phyloP scores from a whole-genome alignment of 2,888 invertebrate genomes.

The Drosophila pegasa region DNA sequence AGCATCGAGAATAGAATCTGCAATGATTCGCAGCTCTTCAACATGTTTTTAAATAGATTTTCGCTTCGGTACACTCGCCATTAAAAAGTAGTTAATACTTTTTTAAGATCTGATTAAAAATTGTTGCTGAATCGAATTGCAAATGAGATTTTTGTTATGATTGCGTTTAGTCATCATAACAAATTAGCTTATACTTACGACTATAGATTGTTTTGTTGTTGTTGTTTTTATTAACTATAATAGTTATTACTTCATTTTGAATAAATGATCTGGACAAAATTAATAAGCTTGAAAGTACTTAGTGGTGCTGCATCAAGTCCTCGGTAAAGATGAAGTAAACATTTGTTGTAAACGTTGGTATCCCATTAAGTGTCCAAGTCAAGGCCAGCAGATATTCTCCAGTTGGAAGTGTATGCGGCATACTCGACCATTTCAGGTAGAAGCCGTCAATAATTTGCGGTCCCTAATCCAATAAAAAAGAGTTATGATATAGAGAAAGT shows the following conservation, averaged over 20 bases:
- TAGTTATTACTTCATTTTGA: too few species aligned
- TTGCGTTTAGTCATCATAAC: neutral
- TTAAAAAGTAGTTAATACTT: neutral
- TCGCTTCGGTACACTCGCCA: neutral
- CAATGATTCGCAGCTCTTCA: neutral
- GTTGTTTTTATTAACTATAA: too few species aligned
- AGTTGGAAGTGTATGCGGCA: slow-evolving; percentile 18
- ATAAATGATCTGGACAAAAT: too few species aligned
- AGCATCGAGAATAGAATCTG: neutral
- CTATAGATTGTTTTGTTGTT: too few species aligned
- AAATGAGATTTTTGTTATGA: neutral
- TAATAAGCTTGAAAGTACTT: too few species aligned
- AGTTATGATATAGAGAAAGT: too few species aligned
- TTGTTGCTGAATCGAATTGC: neutral
- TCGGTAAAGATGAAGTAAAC: slow-evolving; percentile 31
- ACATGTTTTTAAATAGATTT: neutral
- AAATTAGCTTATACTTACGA: neutral
- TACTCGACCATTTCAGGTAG: neutral
- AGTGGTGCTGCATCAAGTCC: slow-evolving; percentile 5
- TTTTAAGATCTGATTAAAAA: too few species aligned
- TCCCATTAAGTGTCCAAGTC: slow-evolving; percentile 30
- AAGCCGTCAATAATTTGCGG: slow-evolving; percentile 26
- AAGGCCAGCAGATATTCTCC: slow-evolving; percentile 37
- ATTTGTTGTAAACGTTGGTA: slow-evolving; percentile 23
- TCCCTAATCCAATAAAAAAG: slow-evolving; percentile 22